phyloP scores from a whole-genome alignment of 1,140 invertebrate species.

The Lordiphosa collinella region DNA sequence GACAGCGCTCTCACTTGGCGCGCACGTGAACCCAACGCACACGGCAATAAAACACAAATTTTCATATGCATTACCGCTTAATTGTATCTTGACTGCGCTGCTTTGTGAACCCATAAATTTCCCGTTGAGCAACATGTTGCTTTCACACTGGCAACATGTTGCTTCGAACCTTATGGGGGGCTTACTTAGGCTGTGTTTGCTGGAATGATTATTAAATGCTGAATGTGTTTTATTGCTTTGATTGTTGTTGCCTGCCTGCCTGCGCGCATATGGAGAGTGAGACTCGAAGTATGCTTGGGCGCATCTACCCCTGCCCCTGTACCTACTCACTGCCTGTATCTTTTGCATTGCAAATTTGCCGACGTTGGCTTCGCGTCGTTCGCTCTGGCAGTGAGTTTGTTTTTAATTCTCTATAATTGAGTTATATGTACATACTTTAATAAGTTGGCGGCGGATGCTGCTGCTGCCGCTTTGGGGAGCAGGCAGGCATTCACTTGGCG shows the following conservation, averaged over 20 bases:
- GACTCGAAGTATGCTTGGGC: background rate
- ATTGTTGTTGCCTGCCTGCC: constrained; percentile 50
- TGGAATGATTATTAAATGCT: constrained; percentile 65
- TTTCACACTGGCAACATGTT: constrained; percentile 35
- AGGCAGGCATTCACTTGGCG: constrained; percentile 25
- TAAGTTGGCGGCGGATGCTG: constrained; percentile 68
- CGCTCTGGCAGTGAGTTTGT: constrained; percentile 57
- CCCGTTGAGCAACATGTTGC: constrained; percentile 28
- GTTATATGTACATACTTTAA: constrained; percentile 75
- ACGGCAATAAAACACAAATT: constrained; percentile 71
- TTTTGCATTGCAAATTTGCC: constrained; percentile 63
- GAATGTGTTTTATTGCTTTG: constrained; percentile 76
- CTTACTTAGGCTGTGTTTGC: constrained; percentile 22
- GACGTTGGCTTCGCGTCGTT: constrained; percentile 30
- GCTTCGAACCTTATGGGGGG: constrained; percentile 23
- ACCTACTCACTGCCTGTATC: constrained; percentile 16
- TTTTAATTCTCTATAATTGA: constrained; percentile 76
- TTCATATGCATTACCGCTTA: constrained; percentile 73
- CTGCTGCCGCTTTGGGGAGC: constrained; percentile 45
- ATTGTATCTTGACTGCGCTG: constrained; percentile 51
- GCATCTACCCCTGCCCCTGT: background rate
- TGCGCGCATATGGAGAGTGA: constrained; percentile 10
- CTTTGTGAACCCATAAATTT: constrained; percentile 57
- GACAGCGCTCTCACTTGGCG: constrained; percentile 29
- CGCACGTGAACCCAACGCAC: constrained; percentile 67